Evolutionary conservation across 1,140 invertebrate species (phyloP).

Genomic region (Lucilia cuprina): DNA sequence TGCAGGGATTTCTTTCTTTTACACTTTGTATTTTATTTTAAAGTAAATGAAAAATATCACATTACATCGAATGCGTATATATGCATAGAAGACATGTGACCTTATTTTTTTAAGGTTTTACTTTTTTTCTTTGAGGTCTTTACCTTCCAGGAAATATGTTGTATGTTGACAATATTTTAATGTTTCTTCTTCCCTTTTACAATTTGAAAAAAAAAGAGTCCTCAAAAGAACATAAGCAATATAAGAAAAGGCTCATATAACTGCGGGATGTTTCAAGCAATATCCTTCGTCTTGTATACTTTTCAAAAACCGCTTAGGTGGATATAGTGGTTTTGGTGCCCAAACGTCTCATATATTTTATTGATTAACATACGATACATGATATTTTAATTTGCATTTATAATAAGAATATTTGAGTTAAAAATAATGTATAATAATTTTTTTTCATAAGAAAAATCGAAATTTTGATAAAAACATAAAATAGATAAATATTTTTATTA

Average conservation of each 20-base stretch:
- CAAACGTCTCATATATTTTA: neutral
- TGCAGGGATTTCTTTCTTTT: too few species aligned
- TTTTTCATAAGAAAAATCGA: neutral
- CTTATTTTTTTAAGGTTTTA: neutral
- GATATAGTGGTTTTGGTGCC: neutral
- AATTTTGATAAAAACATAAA: neutral
- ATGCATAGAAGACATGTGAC: neutral
- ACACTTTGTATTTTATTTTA: neutral
- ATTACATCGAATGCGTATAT: neutral
- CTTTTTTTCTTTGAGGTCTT: neutral
- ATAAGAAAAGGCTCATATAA: neutral
- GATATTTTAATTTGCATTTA: too few species aligned
- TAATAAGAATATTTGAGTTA: neutral
- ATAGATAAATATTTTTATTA: neutral
- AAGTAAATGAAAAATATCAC: neutral
- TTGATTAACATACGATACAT: too few species aligned
- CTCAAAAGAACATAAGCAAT: neutral
- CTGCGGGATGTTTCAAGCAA: neutral
- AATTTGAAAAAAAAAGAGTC: neutral
- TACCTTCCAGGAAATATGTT: constrained; percentile 8
- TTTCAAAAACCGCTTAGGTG: neutral
- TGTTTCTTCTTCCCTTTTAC: neutral
- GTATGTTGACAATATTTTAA: neutral
- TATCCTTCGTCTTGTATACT: neutral
- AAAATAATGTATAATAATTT: too few species aligned